Evolutionary conservation across 1,140 invertebrate genomes (phyloP), one percentile per base, ranked within the genome.

Genomic region (Lasaia peninsularis): DNA sequence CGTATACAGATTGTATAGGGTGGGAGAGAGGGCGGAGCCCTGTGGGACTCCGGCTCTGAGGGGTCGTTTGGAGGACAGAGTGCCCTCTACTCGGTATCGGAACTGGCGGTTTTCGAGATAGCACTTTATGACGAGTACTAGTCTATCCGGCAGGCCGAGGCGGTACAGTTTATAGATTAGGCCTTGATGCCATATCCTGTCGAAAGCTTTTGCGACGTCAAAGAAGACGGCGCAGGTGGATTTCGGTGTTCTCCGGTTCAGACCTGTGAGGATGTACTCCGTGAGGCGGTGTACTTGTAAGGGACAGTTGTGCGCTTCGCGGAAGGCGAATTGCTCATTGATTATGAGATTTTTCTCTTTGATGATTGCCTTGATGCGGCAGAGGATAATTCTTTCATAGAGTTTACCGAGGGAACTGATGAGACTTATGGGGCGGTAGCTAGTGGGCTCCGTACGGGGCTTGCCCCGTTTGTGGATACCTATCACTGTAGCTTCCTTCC

Each of bases 381-480:
- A n/a, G 11, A 40, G 9, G 9, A 40, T n/a, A 40, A 50, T 50
- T 50, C 8, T 50, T 20, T 50, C 12, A 50, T 50, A 50, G 16
- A 50, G 14, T 21, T 50, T 50, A n/a, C 48, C 48, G 14, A 50
- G 4, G 5, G 48, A 20, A 24, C 48, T 50, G 9, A 50, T 18
- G 21, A 50, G 48, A 7, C 48, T 50, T 5, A 50, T 50, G 7
- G 48, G 48, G 20, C 48, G 48, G 48, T 50, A 50, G 48, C 48
- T 50, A 20, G 48, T 50, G 48, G 48, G 48, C 20, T 50, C 48
- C 14, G 48, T 50, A n/a, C 18, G 48, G 48, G 48, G 48, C 48
- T 50, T 50, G 7, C 48, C 48, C 48, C 14, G 48, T 20, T 50
- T 50, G 16, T 50, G 48, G 11, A 50, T 50, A 50, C 48, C 48